Evolutionary conservation across 2,888 invertebrate species (phyloP), one percentile per base, ranked within the genome.

Genomic region (Hypercompe scribonia): DNA sequence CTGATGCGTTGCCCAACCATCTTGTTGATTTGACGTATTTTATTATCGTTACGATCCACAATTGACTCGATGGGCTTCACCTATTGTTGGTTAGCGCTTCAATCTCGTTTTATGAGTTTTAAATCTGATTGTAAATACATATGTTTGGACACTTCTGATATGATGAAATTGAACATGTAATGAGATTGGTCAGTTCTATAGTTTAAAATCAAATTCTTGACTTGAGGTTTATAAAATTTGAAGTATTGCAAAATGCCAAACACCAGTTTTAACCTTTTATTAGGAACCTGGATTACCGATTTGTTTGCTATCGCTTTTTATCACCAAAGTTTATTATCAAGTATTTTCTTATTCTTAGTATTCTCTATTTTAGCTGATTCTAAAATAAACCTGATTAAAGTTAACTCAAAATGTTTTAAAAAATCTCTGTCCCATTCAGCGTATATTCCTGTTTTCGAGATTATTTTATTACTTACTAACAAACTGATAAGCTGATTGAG

Each of bases 11-110:
- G 77, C 46, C 71, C 64, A 65, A 28, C 68, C 61, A 54, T 39
- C 65, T 50, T 73, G 72, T 72, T 76, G 63, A 78, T 71, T 69
- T 78, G 69, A 78, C 76, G 71, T 66, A 81, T 82, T 84, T 81
- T 84, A 85, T 84, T 85, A 76, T 75, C 85, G 80, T 84, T 81
- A 84, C 80, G 76, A 70, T 76, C 72, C 61, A 73, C 84, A 86
- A 84, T 87, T 87, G 84, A 84, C 81, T 81, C 74, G 65, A 76
- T 78, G 75, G 75, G 76, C 76, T 77, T 78, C 79, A 79, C 75
- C 76, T 81, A 80, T 86, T 78, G 81, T 79, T 70, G 75, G 78
- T 80, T 79, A 80, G 74, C 78, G 72, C 75, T 72, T 65, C 82
- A 79, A 81, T 83, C 78, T 70, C 58, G 39, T 50, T 82, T 84